Evolutionary conservation across 2,113 vertebrate species (phyloP).

Genomic region (Monopterus albus): DNA sequence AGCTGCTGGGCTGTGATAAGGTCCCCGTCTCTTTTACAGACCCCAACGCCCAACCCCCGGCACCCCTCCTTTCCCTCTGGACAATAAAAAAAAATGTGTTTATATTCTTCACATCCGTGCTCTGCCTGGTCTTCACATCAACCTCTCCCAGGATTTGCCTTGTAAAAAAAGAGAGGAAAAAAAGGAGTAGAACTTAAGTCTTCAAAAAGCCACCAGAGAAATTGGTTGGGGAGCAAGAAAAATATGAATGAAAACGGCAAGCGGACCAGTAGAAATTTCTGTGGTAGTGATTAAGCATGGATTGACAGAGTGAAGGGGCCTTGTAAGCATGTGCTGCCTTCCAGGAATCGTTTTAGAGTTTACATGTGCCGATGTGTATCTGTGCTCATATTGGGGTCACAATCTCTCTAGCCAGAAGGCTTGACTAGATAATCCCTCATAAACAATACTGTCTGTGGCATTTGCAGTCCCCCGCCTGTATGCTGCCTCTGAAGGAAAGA

Average conservation of each 20-base stretch:
- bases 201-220: slow-evolving; percentile 67
- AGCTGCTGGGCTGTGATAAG: slow-evolving; percentile 96
- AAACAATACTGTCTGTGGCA: slow-evolving; percentile 80
- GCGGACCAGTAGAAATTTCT: slow-evolving; percentile 58
- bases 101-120: slow-evolving; percentile 87
- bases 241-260: slow-evolving; percentile 62
- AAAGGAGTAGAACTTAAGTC: slow-evolving; percentile 64
- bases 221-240: slow-evolving; percentile 46
- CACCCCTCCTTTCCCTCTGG: slow-evolving; percentile 80
- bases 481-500: slow-evolving; percentile 56
- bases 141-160: slow-evolving; percentile 79
- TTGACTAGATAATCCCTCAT: slow-evolving; percentile 77
- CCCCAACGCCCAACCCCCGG: slow-evolving; percentile 64
- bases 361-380: slow-evolving; percentile 77
- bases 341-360: slow-evolving; percentile 70
- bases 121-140: slow-evolving; percentile 83
- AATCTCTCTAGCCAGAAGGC: slow-evolving; percentile 64
- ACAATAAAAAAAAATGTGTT: slow-evolving; percentile 89
- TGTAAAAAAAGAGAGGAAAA: slow-evolving; percentile 54
- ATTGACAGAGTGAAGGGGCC: slow-evolving; percentile 66
- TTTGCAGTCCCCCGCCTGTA: slow-evolving; percentile 59
- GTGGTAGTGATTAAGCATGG: slow-evolving; percentile 72
- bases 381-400: slow-evolving; percentile 80
- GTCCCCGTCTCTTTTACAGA: slow-evolving; percentile 84
- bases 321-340: slow-evolving; percentile 55